Conservation (phyloP, 1,140 invertebrate species). For the Drosophila setifemur region DNA sequence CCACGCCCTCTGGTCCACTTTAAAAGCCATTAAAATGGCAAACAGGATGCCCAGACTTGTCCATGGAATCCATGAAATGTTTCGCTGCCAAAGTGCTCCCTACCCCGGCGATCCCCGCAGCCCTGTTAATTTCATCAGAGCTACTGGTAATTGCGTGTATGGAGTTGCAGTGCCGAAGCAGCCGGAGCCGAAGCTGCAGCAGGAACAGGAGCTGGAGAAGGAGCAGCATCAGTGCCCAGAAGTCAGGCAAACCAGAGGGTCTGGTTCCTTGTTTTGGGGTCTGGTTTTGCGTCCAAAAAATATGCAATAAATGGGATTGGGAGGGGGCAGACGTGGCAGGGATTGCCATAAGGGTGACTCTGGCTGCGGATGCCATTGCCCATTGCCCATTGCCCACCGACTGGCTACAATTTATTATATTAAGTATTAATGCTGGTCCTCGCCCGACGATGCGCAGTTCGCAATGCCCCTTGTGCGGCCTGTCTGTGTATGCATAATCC, state of each 20-base stretch:
- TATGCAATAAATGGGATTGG: slow-evolving; percentile 37
- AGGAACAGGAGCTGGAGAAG: not conserved
- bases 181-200: not conserved
- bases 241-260: slow-evolving; percentile 31
- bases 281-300: slow-evolving; percentile 55
- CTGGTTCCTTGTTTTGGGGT: slow-evolving; percentile 10
- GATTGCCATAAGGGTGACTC: not conserved
- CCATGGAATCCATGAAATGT: slow-evolving; percentile 11
- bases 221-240: slow-evolving; percentile 5
- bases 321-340: not conserved
- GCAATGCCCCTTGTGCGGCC: not conserved
- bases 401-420: slow-evolving; percentile 81
- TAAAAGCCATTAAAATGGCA: slow-evolving; percentile 77
- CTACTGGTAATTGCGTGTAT: slow-evolving; percentile 76
- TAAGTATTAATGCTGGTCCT: slow-evolving; percentile 75
- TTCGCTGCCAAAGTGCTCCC: slow-evolving; percentile 6
- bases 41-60: slow-evolving; percentile 39
- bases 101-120: not conserved
- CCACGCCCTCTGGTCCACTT: slow-evolving; percentile 46
- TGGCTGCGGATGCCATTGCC: slow-evolving; percentile 9
- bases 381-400: slow-evolving; percentile 55
- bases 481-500: slow-evolving; percentile 73
- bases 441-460: slow-evolving; percentile 18
- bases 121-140: slow-evolving; percentile 78
- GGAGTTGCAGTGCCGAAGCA: slow-evolving; percentile 45